Base-by-base conservation (phyloP, 2,797 vertebrate species). In the Crocidura indochinensis region DNA sequence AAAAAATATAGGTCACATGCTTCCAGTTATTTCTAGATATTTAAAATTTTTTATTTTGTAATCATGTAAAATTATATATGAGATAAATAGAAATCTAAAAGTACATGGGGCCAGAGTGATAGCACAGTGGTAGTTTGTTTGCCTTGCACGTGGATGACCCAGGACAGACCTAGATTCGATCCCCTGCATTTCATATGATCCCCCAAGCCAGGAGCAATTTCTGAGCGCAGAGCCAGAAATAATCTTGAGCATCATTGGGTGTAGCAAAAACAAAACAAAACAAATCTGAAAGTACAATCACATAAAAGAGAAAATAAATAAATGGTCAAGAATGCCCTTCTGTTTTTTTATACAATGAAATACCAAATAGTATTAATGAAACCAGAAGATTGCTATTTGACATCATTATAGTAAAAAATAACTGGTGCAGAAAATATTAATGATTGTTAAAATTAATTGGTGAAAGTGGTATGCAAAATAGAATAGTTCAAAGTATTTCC, bases 1-100 rank as follows among this genome's bases (percentile, higher is more conserved):
- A 5, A 24, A 75, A 2, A 6, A 87, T 20, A 0, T 62, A 47
- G 3, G 6, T 38, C 15, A 44, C 38, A 6, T 53, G 22, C 53
- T 84, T 93, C 3, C 69, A 76, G 84, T 83, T 60, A 49, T 94
- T 88, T 84, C 10, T 44, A 78, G 71, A 56, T 6, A 11, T 56
- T 84, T 60, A 44, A n/a, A 73, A 62, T 11, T 65, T 65, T 74
- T 71, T 14, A 65, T 88, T 31, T 69, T 29, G 46, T 47, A 91
- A 71, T 80, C 74, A 67, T 49, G 4, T 78, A 68, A 81, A 91
- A 72, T 0, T 51, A 51, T 92, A 67, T 44, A 15, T 82, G 24
- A 65, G 12, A 64, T 38, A 69, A 29, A 22, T 20, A 22, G 20
- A 64, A 38, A 22, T 64, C 15, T 64, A 22, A 20, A 64, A 64